Percentiles rank a stretch among this genome's conserved stretches.
phyloP scores from a whole-genome alignment of 2,888 invertebrate species.

The Andrena dorsata region DNA sequence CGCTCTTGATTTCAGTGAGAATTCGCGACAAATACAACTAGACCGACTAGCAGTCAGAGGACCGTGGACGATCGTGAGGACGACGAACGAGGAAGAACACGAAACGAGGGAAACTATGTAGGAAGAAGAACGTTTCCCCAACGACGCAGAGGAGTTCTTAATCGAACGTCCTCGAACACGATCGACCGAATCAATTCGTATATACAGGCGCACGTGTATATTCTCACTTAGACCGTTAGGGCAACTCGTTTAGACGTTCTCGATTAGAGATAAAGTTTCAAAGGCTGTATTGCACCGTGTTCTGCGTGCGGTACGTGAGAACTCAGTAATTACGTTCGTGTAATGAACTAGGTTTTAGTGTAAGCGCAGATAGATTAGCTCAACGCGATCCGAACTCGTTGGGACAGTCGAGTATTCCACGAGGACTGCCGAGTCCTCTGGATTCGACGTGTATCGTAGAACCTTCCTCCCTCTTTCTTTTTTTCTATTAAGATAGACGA shows the following conservation, averaged over 20 bases:
- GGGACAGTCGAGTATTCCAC: conserved; percentile 61
- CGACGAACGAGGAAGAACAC: conserved; percentile 13
- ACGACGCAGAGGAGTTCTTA: conserved; percentile 7
- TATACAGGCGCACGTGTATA: conserved; percentile 58
- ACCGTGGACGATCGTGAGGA: conserved; percentile 43
- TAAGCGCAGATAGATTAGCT: conserved; percentile 44
- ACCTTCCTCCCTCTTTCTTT: conserved; percentile 15
- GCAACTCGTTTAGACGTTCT: conserved; percentile 56
- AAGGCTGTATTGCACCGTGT: conserved; percentile 80
- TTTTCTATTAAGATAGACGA: conserved; percentile 25
- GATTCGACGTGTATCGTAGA: conserved; percentile 49
- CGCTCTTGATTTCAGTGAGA: conserved; percentile 86
- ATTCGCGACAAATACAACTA: conserved; percentile 83
- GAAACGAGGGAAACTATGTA: conserved; percentile 6
- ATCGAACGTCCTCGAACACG: conserved; percentile 42
- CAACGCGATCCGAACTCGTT: conserved; percentile 56
- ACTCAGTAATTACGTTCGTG: conserved; percentile 83
- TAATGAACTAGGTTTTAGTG: conserved; percentile 76
- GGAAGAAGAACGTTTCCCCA: not conserved
- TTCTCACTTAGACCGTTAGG: conserved; percentile 50
- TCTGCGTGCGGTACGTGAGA: conserved; percentile 81
- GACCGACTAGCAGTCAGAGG: conserved; percentile 41
- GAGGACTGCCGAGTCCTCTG: conserved; percentile 41
- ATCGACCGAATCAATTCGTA: conserved; percentile 54
- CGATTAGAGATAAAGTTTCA: conserved; percentile 58